phyloP scores from a whole-genome alignment of 1,140 invertebrate species.

The Trichonephila clavata region DNA sequence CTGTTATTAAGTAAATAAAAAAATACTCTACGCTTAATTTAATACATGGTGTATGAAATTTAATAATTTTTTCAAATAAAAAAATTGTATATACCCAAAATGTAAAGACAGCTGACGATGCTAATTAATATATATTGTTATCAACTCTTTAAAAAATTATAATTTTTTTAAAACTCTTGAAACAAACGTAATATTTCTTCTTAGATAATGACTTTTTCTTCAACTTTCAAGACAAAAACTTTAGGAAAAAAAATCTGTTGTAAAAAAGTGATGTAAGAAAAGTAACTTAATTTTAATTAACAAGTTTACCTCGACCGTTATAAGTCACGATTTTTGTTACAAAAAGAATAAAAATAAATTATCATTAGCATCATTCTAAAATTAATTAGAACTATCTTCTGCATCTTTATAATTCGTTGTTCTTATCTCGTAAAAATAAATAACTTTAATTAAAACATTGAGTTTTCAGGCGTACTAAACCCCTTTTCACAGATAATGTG shows the following conservation, averaged over 20 bases:
- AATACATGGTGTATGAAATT: too few species aligned
- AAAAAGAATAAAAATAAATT: slow-evolving; percentile 8
- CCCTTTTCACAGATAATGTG: slow-evolving; percentile 16
- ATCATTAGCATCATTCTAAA: slow-evolving; percentile 16
- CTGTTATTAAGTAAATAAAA: too few species aligned
- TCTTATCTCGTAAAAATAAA: slow-evolving; percentile 37
- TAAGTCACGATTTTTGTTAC: slow-evolving; percentile 1
- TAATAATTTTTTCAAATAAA: too few species aligned
- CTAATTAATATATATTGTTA: too few species aligned
- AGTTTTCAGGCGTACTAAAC: slow-evolving; percentile 30
- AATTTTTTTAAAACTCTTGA: too few species aligned
- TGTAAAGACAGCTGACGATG: too few species aligned
- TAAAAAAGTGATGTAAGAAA: not conserved
- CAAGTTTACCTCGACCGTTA: not conserved
- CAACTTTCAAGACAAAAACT: not conserved
- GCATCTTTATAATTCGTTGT: slow-evolving; percentile 34
- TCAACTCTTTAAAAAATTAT: too few species aligned
- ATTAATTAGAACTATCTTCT: slow-evolving; percentile 31
- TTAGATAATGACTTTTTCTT: not conserved
- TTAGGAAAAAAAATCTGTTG: not conserved
- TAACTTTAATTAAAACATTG: slow-evolving; percentile 48
- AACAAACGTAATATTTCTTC: too few species aligned
- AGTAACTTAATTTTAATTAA: slow-evolving; percentile 24
- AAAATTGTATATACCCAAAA: too few species aligned
- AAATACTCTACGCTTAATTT: too few species aligned